These are phyloP conservation scores for Andrena minutula DNA, from an alignment of 2,888 invertebrate genomes.

Conservation along the genomic window DNA sequence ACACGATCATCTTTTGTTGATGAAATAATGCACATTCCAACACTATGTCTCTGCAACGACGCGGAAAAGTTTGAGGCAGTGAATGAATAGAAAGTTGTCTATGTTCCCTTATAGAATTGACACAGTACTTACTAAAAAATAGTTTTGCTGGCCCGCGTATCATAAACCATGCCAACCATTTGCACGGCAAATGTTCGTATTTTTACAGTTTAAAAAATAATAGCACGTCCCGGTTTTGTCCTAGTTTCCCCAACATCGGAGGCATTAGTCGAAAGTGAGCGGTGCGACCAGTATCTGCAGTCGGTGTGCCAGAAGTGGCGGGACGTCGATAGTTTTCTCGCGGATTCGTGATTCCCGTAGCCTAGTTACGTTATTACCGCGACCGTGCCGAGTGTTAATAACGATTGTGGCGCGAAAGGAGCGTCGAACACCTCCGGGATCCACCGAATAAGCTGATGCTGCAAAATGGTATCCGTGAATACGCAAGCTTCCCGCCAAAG, in stretches of 20 bases:
- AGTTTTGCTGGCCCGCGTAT: too few species aligned
- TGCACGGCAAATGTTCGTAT: too few species aligned
- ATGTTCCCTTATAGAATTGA: too few species aligned
- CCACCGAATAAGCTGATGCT: constrained; percentile 63
- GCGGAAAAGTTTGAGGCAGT: too few species aligned
- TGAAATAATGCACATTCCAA: too few species aligned
- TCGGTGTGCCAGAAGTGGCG: background rate
- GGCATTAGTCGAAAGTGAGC: constrained; percentile 7
- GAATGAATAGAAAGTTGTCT: too few species aligned
- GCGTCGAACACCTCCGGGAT: constrained; percentile 52
- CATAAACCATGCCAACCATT: too few species aligned
- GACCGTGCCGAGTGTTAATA: constrained; percentile 46
- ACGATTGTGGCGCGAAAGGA: constrained; percentile 52
- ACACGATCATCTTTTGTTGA: too few species aligned
- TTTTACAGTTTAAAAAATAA: too few species aligned
- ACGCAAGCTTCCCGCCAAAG: constrained; percentile 56
- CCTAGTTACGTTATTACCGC: constrained; percentile 5
- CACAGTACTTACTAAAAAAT: too few species aligned
- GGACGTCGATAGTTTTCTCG: constrained; percentile 13
- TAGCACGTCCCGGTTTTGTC: too few species aligned
- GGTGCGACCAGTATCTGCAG: background rate
- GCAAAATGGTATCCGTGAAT: constrained; percentile 65
- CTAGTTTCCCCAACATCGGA: background rate
- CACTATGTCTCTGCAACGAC: too few species aligned
- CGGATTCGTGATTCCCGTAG: background rate